Conservation (phyloP, 2,113 vertebrate species). For the Sander vitreus region DNA sequence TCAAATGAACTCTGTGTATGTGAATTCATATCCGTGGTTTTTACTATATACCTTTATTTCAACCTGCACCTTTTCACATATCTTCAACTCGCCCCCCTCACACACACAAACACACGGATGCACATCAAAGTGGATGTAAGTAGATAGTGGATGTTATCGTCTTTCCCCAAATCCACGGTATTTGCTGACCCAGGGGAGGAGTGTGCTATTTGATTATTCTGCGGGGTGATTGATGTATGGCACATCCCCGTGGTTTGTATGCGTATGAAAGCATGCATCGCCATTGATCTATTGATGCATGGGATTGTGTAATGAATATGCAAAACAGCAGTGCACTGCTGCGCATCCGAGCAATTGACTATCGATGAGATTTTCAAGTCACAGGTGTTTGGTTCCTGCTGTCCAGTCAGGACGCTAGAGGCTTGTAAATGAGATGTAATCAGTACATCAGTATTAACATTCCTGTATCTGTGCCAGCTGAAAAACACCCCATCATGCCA, state of each 20-base stretch:
- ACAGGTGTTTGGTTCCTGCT: conserved; percentile 47
- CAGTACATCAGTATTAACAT: conserved; percentile 52
- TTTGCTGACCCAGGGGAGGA: conserved; percentile 49
- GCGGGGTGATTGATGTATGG: conserved; percentile 63
- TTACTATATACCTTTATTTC: background rate
- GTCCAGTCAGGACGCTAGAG: conserved; percentile 51
- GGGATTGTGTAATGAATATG: conserved; percentile 66
- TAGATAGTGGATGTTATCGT: conserved; percentile 54
- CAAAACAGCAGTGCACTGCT: conserved; percentile 20
- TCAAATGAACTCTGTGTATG: background rate
- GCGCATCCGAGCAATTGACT: conserved; percentile 29
- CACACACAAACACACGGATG: background rate
- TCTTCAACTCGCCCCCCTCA: background rate
- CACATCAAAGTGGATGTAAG: conserved; percentile 57
- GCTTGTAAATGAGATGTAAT: conserved; percentile 69
- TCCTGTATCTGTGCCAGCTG: conserved; percentile 59
- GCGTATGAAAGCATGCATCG: conserved; percentile 60
- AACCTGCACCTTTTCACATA: background rate
- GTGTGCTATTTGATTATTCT: conserved; percentile 60
- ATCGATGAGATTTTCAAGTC: conserved; percentile 51
- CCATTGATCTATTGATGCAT: conserved; percentile 68
- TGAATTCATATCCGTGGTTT: background rate
- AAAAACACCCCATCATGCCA: conserved; percentile 73
- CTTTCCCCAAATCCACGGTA: conserved; percentile 34
- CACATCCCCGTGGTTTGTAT: conserved; percentile 37